Percentiles rank a stretch among this genome's conserved stretches.
These are phyloP conservation scores for Neocrepidodera transversa DNA, from an alignment of 2,888 invertebrate species.

Conservation along the genomic window DNA sequence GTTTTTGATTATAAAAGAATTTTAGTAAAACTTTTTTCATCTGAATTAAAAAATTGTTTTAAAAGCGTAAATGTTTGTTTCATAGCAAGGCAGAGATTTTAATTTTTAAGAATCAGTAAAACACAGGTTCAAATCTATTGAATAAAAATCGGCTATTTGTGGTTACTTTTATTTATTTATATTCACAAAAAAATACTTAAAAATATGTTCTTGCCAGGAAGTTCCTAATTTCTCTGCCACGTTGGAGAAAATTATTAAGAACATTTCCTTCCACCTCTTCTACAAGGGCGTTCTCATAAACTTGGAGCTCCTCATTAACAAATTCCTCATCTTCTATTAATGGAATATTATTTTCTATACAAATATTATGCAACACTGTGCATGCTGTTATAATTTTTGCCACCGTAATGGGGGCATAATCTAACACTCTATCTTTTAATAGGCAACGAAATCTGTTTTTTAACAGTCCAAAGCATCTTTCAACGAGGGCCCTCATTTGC, in stretches of 20 bases:
- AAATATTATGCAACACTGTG: no score
- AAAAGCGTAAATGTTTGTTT: neutral
- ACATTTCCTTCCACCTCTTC: neutral
- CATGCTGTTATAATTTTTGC: no score
- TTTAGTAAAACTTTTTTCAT: no score
- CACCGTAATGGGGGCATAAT: no score
- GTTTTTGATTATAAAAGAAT: neutral
- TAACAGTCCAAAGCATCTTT: no score
- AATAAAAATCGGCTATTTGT: neutral
- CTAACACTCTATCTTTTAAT: no score
- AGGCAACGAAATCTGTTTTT: no score
- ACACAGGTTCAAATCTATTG: neutral
- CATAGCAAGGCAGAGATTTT: neutral
- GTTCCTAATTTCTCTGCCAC: neutral
- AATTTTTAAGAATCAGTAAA: neutral
- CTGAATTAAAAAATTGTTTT: neutral
- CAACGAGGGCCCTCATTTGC: neutral
- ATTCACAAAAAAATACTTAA: no score
- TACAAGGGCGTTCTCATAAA: neutral
- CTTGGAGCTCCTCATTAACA: neutral
- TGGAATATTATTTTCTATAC: no score
- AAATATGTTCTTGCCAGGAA: neutral
- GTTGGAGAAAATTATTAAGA: neutral
- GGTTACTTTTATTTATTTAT: neutral
- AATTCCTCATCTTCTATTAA: neutral